Conservation (phyloP, 2,888 invertebrate genomes). For the Apotomis turbidana region DNA sequence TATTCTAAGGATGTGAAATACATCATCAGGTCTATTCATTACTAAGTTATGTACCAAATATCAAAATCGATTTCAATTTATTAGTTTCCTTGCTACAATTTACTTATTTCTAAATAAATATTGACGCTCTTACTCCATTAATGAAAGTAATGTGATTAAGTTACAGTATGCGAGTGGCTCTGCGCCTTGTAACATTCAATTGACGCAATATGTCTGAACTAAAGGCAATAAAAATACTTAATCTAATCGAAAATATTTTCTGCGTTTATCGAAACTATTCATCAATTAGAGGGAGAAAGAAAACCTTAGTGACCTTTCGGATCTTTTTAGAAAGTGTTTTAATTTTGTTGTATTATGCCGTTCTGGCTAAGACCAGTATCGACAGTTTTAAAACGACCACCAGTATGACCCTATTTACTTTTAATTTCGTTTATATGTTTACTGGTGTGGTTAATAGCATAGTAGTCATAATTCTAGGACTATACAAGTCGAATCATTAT, state of each 20-base stretch:
- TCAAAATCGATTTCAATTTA: too few species aligned
- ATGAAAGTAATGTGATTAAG: not conserved
- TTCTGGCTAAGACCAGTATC: not conserved
- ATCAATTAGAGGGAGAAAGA: not conserved
- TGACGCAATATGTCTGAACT: not conserved
- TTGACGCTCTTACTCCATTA: not conserved
- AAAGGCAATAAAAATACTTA: slow-evolving; percentile 1
- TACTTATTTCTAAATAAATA: too few species aligned
- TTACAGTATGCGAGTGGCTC: not conserved
- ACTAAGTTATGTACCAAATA: too few species aligned
- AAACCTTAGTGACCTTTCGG: not conserved
- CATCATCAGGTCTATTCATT: too few species aligned
- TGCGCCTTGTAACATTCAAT: not conserved
- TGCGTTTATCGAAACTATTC: slow-evolving; percentile 16
- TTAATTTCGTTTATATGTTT: not conserved
- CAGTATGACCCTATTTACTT: not conserved
- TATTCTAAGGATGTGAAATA: too few species aligned
- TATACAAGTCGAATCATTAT: not conserved
- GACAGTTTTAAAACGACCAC: not conserved
- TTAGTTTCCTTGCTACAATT: too few species aligned
- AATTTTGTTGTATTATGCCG: not conserved
- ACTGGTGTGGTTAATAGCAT: not conserved
- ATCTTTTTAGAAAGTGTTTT: not conserved
- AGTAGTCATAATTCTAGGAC: not conserved
- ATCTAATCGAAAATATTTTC: not conserved